A percentile compares a stretch with the other conserved stretches of the same genome.
These are phyloP conservation scores for Asobara japonica DNA, from an alignment of 1,140 invertebrate species.

Conservation along the genomic window DNA sequence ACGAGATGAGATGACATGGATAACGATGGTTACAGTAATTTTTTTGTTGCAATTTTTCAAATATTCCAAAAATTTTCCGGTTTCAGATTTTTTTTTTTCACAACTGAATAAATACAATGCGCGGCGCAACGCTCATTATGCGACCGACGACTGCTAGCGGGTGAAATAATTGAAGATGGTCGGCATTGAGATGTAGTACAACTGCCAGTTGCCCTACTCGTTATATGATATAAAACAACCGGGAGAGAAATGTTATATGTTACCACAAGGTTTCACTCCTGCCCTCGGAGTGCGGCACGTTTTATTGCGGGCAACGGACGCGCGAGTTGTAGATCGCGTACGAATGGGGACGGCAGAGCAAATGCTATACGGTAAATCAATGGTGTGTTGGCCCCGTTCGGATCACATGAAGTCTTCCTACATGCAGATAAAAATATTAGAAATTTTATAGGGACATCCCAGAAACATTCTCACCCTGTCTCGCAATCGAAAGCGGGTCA, in stretches of 20 bases:
- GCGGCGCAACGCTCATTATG: too few relatives aligned
- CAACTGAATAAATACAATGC: too few relatives aligned
- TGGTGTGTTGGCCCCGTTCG: conserved; percentile 34
- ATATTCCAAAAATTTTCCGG: too few relatives aligned
- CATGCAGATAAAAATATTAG: too few relatives aligned
- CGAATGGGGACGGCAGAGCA: not conserved
- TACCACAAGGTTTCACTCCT: conserved; percentile 23
- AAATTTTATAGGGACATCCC: too few relatives aligned
- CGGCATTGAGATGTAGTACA: conserved; percentile 10
- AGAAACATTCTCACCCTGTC: too few relatives aligned
- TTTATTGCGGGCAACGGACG: conserved; percentile 2
- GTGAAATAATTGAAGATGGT: too few relatives aligned
- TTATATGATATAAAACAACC: conserved; percentile 20
- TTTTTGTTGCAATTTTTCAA: not conserved
- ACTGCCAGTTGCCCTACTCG: conserved; percentile 8
- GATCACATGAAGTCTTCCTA: conserved; percentile 1
- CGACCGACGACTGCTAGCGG: too few relatives aligned
- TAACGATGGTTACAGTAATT: too few relatives aligned
- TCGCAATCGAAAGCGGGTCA: too few relatives aligned
- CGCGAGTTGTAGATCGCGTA: conserved; percentile 28
- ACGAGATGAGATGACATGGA: too few relatives aligned
- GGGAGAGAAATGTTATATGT: conserved; percentile 22
- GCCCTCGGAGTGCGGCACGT: not conserved
- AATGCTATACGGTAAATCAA: conserved; percentile 39
- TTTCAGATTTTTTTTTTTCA: too few relatives aligned